Conservation (phyloP, 2,113 vertebrate genomes). For the Rhabdornis inornatus region DNA sequence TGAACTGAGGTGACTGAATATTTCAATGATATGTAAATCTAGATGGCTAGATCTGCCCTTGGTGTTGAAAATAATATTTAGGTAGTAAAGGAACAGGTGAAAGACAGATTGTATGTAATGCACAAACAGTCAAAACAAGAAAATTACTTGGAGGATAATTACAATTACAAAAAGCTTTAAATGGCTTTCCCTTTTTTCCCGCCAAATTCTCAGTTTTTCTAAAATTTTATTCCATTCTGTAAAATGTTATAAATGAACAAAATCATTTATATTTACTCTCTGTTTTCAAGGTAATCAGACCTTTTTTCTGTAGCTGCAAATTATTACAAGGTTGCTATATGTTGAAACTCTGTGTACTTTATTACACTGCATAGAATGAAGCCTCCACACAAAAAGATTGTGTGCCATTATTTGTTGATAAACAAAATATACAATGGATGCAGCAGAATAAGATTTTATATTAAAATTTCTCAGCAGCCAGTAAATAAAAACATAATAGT, state of each 20-base stretch:
- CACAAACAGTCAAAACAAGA: neutral
- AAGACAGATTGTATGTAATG: neutral
- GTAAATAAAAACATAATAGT: constrained; percentile 12
- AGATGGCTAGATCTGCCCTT: neutral
- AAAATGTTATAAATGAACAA: neutral
- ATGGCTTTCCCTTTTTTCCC: rapidly evolving
- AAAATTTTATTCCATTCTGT: neutral
- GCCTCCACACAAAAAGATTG: neutral
- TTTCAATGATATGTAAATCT: neutral
- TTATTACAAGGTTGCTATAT: neutral
- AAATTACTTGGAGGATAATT: neutral
- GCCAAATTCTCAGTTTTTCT: neutral
- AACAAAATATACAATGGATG: neutral
- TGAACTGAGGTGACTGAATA: neutral
- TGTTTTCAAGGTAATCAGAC: neutral
- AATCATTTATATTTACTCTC: neutral
- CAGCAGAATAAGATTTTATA: neutral
- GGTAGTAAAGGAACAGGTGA: neutral
- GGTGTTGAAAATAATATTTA: neutral
- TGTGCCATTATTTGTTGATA: neutral
- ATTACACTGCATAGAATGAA: neutral
- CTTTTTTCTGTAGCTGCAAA: neutral
- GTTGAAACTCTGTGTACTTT: neutral
- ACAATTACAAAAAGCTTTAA: neutral
- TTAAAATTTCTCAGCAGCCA: neutral